These are phyloP conservation scores for Babylonia areolata DNA, from an alignment of 1,140 invertebrate species.

Conservation along the genomic window DNA sequence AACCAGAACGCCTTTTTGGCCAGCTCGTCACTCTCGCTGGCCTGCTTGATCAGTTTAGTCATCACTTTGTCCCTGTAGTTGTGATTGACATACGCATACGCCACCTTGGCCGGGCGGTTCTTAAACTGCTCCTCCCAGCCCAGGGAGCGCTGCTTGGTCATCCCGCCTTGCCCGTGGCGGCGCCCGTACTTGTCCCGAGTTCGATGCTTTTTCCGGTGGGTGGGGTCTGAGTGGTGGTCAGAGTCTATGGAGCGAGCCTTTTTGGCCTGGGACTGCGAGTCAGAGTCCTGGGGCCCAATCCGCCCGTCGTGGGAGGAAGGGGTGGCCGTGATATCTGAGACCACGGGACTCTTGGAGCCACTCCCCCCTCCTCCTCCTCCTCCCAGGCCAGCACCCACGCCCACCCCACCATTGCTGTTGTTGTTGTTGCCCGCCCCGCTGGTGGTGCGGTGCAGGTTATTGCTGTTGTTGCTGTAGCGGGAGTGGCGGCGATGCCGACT, in stretches of 20 bases:
- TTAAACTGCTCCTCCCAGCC: slow-evolving; percentile 70
- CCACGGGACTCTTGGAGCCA: slow-evolving; percentile 38
- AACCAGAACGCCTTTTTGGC: slow-evolving; percentile 64
- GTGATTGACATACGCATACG: slow-evolving; percentile 73
- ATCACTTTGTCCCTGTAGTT: slow-evolving; percentile 67
- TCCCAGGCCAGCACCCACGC: slow-evolving; percentile 9
- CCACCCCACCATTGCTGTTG: too few species aligned
- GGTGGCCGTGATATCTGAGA: slow-evolving; percentile 46
- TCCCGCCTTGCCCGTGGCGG: slow-evolving; percentile 51
- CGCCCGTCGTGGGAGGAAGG: slow-evolving; percentile 24
- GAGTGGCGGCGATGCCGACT: slow-evolving; percentile 50
- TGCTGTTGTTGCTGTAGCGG: slow-evolving; percentile 44
- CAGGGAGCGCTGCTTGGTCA: slow-evolving; percentile 63
- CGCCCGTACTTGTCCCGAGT: slow-evolving; percentile 54
- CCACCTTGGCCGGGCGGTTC: slow-evolving; percentile 56
- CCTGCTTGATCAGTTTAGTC: slow-evolving; percentile 64
- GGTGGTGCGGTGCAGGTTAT: slow-evolving; percentile 36
- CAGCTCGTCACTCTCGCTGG: slow-evolving; percentile 58
- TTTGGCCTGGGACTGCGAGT: slow-evolving; percentile 66
- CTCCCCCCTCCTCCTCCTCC: too few species aligned
- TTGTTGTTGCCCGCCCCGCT: background rate
- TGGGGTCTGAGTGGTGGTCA: slow-evolving; percentile 71
- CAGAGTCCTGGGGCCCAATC: slow-evolving; percentile 55
- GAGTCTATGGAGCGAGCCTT: slow-evolving; percentile 62
- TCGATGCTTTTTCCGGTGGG: slow-evolving; percentile 57